Conservation (phyloP, 2,113 vertebrate species). For the Toxotes chatareus region DNA sequence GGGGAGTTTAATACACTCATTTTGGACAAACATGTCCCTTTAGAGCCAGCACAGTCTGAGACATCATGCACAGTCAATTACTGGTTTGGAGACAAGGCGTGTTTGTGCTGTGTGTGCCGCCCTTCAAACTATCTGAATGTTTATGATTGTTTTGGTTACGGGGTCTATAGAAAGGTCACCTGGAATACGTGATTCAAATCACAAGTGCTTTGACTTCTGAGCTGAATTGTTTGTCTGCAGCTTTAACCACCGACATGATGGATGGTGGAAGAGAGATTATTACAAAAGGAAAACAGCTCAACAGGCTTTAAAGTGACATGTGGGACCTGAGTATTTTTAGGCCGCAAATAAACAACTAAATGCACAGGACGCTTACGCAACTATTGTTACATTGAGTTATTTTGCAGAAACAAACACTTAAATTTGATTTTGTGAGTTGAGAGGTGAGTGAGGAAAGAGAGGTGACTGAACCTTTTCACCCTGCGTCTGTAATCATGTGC, state of each 20-base stretch:
- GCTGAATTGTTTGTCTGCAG: slow-evolving; percentile 41
- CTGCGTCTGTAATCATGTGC: slow-evolving; percentile 38
- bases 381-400: background rate
- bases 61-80: slow-evolving; percentile 64
- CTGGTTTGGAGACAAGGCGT: slow-evolving; percentile 23
- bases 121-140: slow-evolving; percentile 53
- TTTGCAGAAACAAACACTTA: background rate
- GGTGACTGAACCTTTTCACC: slow-evolving; percentile 44
- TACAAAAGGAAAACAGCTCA: slow-evolving; percentile 65
- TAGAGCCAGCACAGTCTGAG: slow-evolving; percentile 22
- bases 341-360: slow-evolving; percentile 2
- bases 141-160: slow-evolving; percentile 77
- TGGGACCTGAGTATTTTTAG: slow-evolving; percentile 49
- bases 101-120: slow-evolving; percentile 37
- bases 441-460: slow-evolving; percentile 39
- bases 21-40: slow-evolving; percentile 18
- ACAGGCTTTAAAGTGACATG: slow-evolving; percentile 51
- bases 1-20: slow-evolving; percentile 7
- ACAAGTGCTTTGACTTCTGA: slow-evolving; percentile 51
- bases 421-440: background rate
- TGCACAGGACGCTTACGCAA: background rate
- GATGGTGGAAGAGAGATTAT: slow-evolving; percentile 63
- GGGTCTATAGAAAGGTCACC: slow-evolving; percentile 61
- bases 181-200: slow-evolving; percentile 56
- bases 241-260: slow-evolving; percentile 54